phyloP scores from a whole-genome alignment of 2,113 vertebrate species.

The Aythya baeri region DNA sequence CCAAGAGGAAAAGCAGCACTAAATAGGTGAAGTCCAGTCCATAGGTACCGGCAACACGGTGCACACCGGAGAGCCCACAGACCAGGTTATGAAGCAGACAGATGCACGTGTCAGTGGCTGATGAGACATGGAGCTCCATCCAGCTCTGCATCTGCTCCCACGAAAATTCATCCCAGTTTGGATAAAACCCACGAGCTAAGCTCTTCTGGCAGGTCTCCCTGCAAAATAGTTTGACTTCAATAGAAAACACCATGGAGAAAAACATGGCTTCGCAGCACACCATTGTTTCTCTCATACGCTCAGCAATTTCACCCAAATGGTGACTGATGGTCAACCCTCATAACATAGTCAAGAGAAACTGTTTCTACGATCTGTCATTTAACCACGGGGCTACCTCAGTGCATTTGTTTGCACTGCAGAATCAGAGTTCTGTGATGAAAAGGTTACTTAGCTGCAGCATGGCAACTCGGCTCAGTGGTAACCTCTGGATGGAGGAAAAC shows the following conservation, averaged over 20 bases:
- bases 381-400: background rate
- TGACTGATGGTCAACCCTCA: background rate
- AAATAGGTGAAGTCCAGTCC: conserved; percentile 13
- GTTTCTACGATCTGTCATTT: background rate
- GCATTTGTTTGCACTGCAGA: background rate
- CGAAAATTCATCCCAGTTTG: conserved; percentile 23
- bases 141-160: background rate
- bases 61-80: background rate
- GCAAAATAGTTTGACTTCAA: conserved; percentile 60
- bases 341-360: background rate
- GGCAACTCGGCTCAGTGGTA: background rate
- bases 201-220: conserved; percentile 35
- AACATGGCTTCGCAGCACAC: conserved; percentile 13
- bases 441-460: background rate
- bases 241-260: conserved; percentile 57
- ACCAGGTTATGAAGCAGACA: background rate
- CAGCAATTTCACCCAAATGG: background rate
- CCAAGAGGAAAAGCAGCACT: conserved; percentile 46
- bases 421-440: background rate
- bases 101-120: background rate
- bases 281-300: background rate
- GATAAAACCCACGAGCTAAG: background rate
- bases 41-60: background rate
- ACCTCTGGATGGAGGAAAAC: background rate
- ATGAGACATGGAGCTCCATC: rapidly evolving